Conservation (phyloP, 2,113 vertebrate species). For the Microcebus ravelobensis region DNA sequence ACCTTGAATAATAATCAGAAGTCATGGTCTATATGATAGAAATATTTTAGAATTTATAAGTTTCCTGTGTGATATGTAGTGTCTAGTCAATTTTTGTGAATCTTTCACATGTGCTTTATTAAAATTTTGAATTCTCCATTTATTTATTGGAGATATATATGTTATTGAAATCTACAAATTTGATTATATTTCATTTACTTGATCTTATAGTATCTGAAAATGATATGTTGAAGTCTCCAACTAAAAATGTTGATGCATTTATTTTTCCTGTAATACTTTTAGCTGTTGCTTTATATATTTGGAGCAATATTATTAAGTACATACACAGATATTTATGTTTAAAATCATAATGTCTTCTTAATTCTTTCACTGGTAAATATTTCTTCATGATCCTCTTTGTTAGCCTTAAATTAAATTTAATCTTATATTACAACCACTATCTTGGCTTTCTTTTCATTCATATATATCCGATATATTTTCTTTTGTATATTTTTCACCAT, state of each 20-base stretch:
- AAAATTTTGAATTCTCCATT: neutral
- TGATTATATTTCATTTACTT: conserved; percentile 5
- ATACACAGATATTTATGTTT: neutral
- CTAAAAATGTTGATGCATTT: neutral
- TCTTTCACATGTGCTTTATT: neutral
- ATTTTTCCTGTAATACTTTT: neutral
- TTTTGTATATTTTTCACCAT: neutral
- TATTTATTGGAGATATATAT: neutral
- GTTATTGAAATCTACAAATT: neutral
- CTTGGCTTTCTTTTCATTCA: conserved; percentile 17
- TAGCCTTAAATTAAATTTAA: neutral
- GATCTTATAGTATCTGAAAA: neutral
- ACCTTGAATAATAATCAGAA: neutral
- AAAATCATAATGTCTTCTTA: neutral
- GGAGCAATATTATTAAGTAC: neutral
- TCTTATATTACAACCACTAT: neutral
- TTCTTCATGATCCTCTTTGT: neutral
- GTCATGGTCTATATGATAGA: neutral
- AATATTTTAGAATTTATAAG: neutral
- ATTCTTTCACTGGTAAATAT: neutral
- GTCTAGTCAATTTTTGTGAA: neutral
- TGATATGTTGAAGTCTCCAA: neutral
- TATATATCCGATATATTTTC: neutral
- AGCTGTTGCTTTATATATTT: neutral
- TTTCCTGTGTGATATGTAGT: neutral